Evolutionary conservation across 2,888 invertebrate species (phyloP).

Genomic region (Drosophila fulvimacula): DNA sequence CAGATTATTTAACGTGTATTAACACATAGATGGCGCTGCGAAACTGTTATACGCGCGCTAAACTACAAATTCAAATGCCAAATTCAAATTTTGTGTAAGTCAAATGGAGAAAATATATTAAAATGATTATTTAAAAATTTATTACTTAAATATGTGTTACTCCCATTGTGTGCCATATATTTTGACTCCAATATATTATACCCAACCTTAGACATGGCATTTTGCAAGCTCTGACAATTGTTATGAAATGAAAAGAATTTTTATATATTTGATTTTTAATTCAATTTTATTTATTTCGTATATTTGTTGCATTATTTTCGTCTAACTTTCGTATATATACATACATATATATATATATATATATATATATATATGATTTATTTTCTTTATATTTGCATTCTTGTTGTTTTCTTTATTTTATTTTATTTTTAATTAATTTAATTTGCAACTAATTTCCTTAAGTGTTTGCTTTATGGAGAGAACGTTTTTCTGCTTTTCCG

Average conservation of each 20-base stretch:
- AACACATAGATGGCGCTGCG: background rate
- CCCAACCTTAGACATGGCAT: background rate
- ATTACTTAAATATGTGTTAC: too few relatives aligned
- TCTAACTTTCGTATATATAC: conserved; percentile 50
- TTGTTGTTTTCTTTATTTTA: conserved; percentile 8
- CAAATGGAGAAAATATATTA: too few relatives aligned
- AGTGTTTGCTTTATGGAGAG: conserved; percentile 14
- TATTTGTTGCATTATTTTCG: conserved; percentile 43
- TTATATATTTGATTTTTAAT: background rate
- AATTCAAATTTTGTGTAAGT: background rate
- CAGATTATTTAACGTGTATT: background rate
- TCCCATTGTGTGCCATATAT: too few relatives aligned
- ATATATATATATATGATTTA: conserved; percentile 31
- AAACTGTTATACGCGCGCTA: conserved; percentile 39
- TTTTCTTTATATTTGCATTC: background rate
- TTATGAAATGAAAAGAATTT: conserved; percentile 13
- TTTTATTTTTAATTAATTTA: conserved; percentile 1
- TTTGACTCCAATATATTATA: too few relatives aligned
- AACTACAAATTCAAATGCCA: conserved; percentile 9
- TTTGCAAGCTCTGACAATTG: background rate
- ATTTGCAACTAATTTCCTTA: conserved; percentile 35
- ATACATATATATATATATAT: conserved; percentile 38
- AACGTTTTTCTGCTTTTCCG: conserved; percentile 4
- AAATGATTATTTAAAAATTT: too few relatives aligned
- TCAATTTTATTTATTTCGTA: conserved; percentile 31